These are phyloP conservation scores for Gymnoscelis rufifasciata DNA, from an alignment of 2,888 invertebrate genomes.

Conservation along the genomic window DNA sequence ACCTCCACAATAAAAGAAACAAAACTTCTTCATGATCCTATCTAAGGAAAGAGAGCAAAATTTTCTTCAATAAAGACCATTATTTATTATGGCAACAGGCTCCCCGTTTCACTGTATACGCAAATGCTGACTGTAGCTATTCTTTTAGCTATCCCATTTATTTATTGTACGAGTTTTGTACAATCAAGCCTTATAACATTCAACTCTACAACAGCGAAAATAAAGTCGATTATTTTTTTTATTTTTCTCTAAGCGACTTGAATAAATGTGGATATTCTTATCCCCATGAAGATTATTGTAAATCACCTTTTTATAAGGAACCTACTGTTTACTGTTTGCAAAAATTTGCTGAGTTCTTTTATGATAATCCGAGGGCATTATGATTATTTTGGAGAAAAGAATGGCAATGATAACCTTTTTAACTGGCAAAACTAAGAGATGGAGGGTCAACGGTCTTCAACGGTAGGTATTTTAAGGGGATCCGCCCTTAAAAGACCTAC, in stretches of 20 bases:
- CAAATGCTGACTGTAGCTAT: constrained; percentile 25
- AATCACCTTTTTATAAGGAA: constrained; percentile 15
- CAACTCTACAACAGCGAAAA: constrained; percentile 2
- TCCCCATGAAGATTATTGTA: constrained; percentile 20
- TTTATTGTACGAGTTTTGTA: constrained; percentile 24
- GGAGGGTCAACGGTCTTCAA: too few species aligned
- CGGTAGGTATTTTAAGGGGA: too few species aligned
- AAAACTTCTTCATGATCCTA: too few species aligned
- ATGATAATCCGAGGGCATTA: not conserved
- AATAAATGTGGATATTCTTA: constrained; percentile 20
- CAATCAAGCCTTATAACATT: constrained; percentile 11
- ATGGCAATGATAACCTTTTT: too few species aligned
- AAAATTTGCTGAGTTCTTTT: not conserved
- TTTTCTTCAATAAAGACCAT: constrained; percentile 17
- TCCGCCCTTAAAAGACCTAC: too few species aligned
- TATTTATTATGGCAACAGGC: constrained; percentile 27
- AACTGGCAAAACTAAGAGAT: too few species aligned
- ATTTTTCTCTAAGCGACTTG: constrained; percentile 4
- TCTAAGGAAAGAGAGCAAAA: not conserved
- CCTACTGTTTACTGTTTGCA: constrained; percentile 3
- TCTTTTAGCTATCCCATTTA: constrained; percentile 26
- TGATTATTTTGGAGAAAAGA: not conserved
- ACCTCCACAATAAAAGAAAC: too few species aligned
- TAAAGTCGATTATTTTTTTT: constrained; percentile 10
- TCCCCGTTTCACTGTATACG: constrained; percentile 21